These are phyloP conservation scores for Uromys caudimaculatus DNA, from an alignment of 2,797 vertebrate species.

Conservation along the genomic window DNA sequence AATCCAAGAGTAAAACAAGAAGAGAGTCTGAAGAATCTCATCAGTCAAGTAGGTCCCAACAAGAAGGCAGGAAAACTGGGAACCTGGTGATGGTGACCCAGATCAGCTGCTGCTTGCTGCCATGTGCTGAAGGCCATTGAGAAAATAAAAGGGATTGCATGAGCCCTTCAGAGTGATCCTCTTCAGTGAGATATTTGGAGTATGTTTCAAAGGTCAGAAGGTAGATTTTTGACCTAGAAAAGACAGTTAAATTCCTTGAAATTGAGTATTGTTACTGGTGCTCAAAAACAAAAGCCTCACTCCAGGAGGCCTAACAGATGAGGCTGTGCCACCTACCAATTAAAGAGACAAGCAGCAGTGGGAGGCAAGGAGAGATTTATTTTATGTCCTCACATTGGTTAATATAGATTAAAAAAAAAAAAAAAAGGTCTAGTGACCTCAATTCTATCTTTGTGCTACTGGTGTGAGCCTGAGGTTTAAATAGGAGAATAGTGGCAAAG, in stretches of 20 bases:
- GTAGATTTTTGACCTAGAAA: constrained; percentile 38
- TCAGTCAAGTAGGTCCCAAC: neutral
- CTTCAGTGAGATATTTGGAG: neutral
- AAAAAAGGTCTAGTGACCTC: neutral
- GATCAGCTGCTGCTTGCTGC: neutral
- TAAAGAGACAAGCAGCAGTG: neutral
- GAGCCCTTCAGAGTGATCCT: neutral
- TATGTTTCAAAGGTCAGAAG: constrained; percentile 8
- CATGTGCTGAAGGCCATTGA: neutral
- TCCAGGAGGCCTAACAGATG: neutral
- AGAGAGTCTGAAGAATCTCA: neutral
- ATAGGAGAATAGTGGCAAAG: neutral
- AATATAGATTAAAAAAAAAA: too few relatives aligned
- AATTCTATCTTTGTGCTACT: neutral
- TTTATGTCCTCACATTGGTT: neutral
- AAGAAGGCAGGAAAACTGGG: neutral
- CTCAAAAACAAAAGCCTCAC: neutral
- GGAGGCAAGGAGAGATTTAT: neutral
- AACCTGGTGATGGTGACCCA: neutral
- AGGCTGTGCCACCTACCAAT: neutral
- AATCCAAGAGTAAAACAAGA: neutral
- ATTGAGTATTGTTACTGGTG: neutral
- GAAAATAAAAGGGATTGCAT: constrained; percentile 26
- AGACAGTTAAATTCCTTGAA: constrained; percentile 17
- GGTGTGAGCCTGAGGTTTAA: neutral